Percentiles rank a stretch among this genome's conserved stretches.
Evolutionary conservation across 2,888 invertebrate species (phyloP).

Genomic region (Eumacrocentrus americanus): DNA sequence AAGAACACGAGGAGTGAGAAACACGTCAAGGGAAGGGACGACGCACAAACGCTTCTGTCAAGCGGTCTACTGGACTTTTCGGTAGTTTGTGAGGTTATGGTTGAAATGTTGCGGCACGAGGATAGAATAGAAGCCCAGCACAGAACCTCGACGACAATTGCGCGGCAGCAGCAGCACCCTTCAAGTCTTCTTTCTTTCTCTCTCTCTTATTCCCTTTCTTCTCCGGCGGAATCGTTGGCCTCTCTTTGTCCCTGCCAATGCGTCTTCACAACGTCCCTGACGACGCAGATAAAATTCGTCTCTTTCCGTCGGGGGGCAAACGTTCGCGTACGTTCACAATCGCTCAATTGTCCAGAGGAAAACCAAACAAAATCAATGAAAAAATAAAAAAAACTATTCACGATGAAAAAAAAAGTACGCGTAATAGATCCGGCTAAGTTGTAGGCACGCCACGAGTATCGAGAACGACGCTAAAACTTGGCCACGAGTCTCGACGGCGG

Average conservation of each 20-base stretch:
- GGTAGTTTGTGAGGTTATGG: conserved; percentile 38
- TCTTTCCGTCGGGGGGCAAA: not conserved
- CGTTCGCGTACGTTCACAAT: not conserved
- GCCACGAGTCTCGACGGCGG: conserved; percentile 49
- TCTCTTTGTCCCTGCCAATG: not conserved
- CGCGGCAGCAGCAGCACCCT: not conserved
- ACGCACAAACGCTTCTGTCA: conserved; percentile 37
- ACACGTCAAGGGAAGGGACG: conserved; percentile 14
- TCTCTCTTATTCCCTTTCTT: not conserved
- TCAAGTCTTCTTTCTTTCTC: not conserved
- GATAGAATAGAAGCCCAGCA: conserved; percentile 4
- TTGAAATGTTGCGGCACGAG: conserved; percentile 8
- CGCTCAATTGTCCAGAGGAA: too few relatives aligned
- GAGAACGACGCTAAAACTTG: conserved; percentile 55
- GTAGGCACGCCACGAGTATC: conserved; percentile 51
- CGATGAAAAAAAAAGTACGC: conserved; percentile 41
- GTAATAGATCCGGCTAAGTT: conserved; percentile 53
- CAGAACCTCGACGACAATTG: not conserved
- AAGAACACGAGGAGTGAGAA: conserved; percentile 16
- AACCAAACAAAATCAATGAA: not conserved
- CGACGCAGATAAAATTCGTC: not conserved
- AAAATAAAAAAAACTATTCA: not conserved
- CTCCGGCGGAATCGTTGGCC: too few relatives aligned
- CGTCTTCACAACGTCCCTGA: too few relatives aligned
- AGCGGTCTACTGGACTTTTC: conserved; percentile 39